phyloP scores from a whole-genome alignment of 2,113 vertebrate species.

The Piaya cayana region DNA sequence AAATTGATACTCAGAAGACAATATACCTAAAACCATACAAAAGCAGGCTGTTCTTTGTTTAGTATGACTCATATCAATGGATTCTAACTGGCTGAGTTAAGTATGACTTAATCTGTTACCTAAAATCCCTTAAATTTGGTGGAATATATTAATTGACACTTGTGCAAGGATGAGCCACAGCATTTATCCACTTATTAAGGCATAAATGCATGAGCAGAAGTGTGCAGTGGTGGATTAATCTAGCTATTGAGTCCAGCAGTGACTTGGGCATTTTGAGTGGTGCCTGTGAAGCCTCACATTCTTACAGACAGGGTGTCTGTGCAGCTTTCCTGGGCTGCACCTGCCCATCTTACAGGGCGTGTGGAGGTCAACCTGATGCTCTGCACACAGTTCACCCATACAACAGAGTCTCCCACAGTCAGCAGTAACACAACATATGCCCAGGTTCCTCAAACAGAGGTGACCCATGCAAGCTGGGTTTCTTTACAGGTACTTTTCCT shows the following conservation, averaged over 20 bases:
- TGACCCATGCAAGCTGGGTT: not conserved
- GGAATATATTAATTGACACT: not conserved
- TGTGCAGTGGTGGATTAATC: accelerated
- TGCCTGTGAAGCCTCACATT: not conserved
- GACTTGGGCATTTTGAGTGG: not conserved
- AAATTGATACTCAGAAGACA: not conserved
- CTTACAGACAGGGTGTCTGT: not conserved
- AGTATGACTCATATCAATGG: not conserved
- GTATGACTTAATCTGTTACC: not conserved
- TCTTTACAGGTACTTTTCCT: not conserved
- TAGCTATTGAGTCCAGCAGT: not conserved
- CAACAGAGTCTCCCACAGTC: not conserved
- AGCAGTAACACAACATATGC: accelerated
- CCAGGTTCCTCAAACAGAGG: not conserved
- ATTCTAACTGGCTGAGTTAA: not conserved
- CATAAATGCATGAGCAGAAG: not conserved
- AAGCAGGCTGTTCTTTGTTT: not conserved
- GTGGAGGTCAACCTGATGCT: not conserved
- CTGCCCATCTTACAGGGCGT: accelerated
- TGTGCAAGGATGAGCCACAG: not conserved
- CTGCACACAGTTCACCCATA: not conserved
- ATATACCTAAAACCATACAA: not conserved
- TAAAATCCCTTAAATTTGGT: not conserved
- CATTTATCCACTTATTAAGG: not conserved
- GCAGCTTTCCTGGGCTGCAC: accelerated